These are phyloP conservation scores for Conger conger DNA, from an alignment of 2,113 vertebrate genomes.

Conservation along the genomic window DNA sequence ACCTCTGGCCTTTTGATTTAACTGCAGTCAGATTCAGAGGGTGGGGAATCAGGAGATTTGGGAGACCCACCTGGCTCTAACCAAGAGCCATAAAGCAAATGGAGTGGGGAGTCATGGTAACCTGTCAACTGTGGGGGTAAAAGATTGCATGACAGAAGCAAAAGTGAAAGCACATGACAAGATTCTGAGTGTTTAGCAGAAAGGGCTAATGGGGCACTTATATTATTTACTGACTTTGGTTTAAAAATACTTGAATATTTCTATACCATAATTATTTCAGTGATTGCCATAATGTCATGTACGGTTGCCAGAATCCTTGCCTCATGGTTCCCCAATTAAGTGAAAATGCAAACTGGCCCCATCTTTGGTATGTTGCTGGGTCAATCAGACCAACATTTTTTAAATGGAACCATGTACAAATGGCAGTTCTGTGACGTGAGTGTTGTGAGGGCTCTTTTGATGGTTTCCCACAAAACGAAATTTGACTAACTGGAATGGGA, in stretches of 20 bases:
- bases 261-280: conserved; percentile 58
- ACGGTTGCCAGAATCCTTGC: conserved; percentile 60
- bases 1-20: conserved; percentile 25
- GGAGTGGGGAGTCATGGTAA: conserved; percentile 41
- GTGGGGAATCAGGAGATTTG: conserved; percentile 12
- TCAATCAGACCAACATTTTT: conserved; percentile 49
- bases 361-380: conserved; percentile 41
- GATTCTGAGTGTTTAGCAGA: conserved; percentile 39
- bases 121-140: conserved; percentile 27
- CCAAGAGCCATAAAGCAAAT: conserved; percentile 52
- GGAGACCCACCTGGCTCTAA: conserved; percentile 6
- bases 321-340: conserved; percentile 54
- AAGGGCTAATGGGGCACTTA: not conserved
- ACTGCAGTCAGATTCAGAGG: conserved; percentile 15
- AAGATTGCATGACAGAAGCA: conserved; percentile 18
- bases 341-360: conserved; percentile 45
- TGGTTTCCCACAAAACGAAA: conserved; percentile 62
- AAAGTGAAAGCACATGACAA: conserved; percentile 47
- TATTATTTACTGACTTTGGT: not conserved
- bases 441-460: conserved; percentile 61
- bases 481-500: conserved; percentile 50
- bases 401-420: conserved; percentile 35
- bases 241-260: not conserved
- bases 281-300: conserved; percentile 66
- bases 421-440: conserved; percentile 51